Percentiles rank a stretch among this genome's conserved stretches.
Conservation (phyloP, 2,888 invertebrate genomes). For the Diaprepes abbreviatus region DNA sequence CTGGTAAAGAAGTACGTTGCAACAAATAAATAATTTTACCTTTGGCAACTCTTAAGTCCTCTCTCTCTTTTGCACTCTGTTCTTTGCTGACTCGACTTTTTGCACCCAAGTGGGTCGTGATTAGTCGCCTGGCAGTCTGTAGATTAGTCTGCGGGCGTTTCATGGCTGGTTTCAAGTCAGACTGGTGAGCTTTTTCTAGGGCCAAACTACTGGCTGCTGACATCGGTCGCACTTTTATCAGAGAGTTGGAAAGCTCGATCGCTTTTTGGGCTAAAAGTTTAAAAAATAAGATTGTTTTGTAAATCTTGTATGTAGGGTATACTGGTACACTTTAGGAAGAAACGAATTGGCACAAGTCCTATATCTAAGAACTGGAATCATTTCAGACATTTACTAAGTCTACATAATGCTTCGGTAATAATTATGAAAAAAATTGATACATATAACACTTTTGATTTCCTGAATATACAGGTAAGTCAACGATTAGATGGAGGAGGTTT, state of each 20-base stretch:
- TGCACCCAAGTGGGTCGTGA: conserved; percentile 64
- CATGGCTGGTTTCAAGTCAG: conserved; percentile 65
- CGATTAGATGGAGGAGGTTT: too few species aligned
- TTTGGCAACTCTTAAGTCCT: conserved; percentile 63
- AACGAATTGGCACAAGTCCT: too few species aligned
- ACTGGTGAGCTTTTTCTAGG: conserved; percentile 59
- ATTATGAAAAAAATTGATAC: too few species aligned
- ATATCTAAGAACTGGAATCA: too few species aligned
- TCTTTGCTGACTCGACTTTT: conserved; percentile 63
- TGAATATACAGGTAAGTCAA: too few species aligned
- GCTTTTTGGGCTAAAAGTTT: conserved; percentile 63
- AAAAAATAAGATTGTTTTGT: too few species aligned
- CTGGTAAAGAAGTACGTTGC: too few species aligned
- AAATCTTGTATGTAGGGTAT: too few species aligned
- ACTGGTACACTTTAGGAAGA: too few species aligned
- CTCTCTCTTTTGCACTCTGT: conserved; percentile 61
- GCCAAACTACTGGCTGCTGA: conserved; percentile 61
- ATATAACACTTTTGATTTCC: too few species aligned
- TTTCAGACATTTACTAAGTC: too few species aligned
- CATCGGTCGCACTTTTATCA: conserved; percentile 65
- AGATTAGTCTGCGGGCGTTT: conserved; percentile 65
- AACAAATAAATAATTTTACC: conserved; percentile 54
- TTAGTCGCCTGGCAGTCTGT: conserved; percentile 65
- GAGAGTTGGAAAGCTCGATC: conserved; percentile 59
- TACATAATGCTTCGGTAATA: too few species aligned